These are phyloP conservation scores for Macrosoma leucophasiata DNA, from an alignment of 2,888 invertebrate genomes.

Conservation along the genomic window DNA sequence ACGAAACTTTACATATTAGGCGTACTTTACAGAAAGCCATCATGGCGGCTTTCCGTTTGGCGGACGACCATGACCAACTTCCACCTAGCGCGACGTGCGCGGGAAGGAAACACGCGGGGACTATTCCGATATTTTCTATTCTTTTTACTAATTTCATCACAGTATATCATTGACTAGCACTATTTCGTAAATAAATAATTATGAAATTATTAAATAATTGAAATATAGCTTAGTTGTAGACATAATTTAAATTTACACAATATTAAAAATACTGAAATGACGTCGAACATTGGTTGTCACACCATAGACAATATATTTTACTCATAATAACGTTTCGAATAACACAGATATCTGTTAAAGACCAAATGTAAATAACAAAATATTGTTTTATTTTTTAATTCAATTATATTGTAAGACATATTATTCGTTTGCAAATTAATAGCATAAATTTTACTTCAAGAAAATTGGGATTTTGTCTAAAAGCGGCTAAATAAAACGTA, in stretches of 20 bases:
- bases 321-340: constrained; percentile 3
- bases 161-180: constrained; percentile 5
- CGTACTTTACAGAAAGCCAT: constrained; percentile 87
- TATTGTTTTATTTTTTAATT: no score
- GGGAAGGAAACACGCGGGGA: constrained; percentile 79
- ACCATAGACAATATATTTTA: constrained; percentile 22
- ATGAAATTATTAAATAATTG: constrained; percentile 1
- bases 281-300: constrained; percentile 27
- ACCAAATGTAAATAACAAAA: no score
- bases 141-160: constrained; percentile 26
- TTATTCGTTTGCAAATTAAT: no score
- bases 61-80: constrained; percentile 79
- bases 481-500: no score
- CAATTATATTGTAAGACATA: no score
- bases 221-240: constrained; percentile 4
- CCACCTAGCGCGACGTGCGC: constrained; percentile 82
- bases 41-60: constrained; percentile 85
- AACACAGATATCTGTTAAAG: no score
- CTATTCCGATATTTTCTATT: constrained; percentile 39
- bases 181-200: no score
- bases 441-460: no score
- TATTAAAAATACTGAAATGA: constrained; percentile 31
- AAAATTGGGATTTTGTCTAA: no score
- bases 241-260: constrained; percentile 17
- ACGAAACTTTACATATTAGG: constrained; percentile 83